phyloP scores from a whole-genome alignment of 2,797 vertebrate species.

The Syncerus caffer region DNA sequence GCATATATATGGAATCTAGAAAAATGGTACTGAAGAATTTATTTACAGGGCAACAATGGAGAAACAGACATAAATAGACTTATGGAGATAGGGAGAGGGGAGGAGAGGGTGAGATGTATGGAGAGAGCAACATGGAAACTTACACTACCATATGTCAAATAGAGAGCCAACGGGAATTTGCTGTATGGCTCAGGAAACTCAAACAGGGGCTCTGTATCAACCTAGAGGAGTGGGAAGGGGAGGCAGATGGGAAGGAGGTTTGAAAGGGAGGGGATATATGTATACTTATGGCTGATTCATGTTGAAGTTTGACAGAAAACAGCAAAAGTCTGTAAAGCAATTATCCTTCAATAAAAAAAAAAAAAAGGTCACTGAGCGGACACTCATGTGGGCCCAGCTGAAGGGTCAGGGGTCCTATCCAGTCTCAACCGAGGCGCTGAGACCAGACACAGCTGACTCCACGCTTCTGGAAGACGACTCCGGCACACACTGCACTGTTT shows the following conservation, averaged over 20 bases:
- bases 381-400: neutral
- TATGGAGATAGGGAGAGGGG: fast-evolving
- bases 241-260: too few relatives aligned
- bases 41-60: neutral
- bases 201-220: neutral
- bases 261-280: neutral
- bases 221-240: too few relatives aligned
- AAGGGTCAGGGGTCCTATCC: neutral
- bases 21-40: neutral
- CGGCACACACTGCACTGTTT: fast-evolving
- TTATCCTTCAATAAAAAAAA: neutral
- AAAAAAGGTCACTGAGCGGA: neutral
- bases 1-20: fast-evolving
- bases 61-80: fast-evolving
- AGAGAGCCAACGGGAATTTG: fast-evolving
- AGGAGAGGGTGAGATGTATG: neutral
- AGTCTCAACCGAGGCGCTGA: fast-evolving
- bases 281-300: neutral
- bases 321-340: neutral
- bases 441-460: neutral
- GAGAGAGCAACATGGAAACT: neutral
- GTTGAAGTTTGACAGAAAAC: neutral
- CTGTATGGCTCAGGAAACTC: neutral
- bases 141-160: fast-evolving
- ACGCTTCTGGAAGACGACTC: fast-evolving